These are phyloP conservation scores for Gonioctena quinquepunctata DNA, from an alignment of 1,140 invertebrate species.

Conservation along the genomic window DNA sequence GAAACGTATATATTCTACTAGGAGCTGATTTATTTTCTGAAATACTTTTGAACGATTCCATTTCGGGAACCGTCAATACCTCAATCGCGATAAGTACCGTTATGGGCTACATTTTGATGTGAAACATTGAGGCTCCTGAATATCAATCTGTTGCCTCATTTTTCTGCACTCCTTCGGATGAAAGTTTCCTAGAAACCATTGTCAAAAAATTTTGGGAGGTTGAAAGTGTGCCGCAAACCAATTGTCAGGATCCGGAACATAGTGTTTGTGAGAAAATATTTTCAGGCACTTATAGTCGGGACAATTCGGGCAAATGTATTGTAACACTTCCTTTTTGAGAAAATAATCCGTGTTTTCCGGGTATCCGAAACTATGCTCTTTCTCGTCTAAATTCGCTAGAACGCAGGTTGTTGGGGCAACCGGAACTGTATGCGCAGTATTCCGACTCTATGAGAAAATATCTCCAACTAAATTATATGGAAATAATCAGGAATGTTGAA, in stretches of 20 bases:
- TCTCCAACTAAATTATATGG: background rate
- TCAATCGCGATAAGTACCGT: constrained; percentile 7
- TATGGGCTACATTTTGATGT: constrained; percentile 11
- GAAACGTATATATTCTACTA: constrained; percentile 11
- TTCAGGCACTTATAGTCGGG: background rate
- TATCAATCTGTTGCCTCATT: background rate
- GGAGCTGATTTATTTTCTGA: constrained; percentile 15
- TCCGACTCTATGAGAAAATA: background rate
- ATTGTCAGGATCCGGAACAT: background rate
- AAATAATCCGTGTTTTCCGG: background rate
- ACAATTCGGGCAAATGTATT: constrained; percentile 6
- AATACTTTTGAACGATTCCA: background rate
- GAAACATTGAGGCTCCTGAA: background rate
- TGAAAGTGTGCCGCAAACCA: constrained; percentile 3
- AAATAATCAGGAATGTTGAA: background rate
- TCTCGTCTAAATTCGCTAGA: background rate
- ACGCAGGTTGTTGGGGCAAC: background rate
- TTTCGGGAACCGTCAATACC: background rate
- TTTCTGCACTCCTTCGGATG: background rate
- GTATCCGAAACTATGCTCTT: background rate
- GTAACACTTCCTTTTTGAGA: constrained; percentile 12
- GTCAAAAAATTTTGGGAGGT: constrained; percentile 13
- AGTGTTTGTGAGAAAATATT: constrained; percentile 13
- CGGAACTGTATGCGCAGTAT: background rate
- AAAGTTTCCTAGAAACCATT: background rate